Evolutionary conservation across 2,888 invertebrate genomes (phyloP), one percentile per base, ranked within the genome.

Genomic region (Gandaritis pyraliata): DNA sequence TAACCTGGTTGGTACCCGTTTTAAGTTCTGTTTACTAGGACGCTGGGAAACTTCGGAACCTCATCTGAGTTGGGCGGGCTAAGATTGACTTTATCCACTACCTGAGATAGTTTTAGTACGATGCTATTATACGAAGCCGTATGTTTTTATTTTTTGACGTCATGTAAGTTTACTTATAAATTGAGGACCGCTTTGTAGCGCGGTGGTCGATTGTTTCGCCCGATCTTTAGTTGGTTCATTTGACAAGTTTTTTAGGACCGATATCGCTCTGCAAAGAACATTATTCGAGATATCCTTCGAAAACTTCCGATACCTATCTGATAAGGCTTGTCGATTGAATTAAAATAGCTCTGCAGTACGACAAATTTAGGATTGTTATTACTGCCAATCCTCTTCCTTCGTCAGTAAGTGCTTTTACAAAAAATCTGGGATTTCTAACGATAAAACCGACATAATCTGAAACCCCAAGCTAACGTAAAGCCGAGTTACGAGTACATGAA

Each of bases 11-110:
- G 39, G 43, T 36, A 36, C 49, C 53, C 30, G n/a, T 43, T 49
- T 29, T 13, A 49, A 54, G 43, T 47, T 58, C 46, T 47, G 55
- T 56, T 51, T 52, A 56, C 64, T 59, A 52, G 63, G 47, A 45
- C 45, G 62, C 23, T 41, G 47, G 29, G 55, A 59, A 64, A 64
- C 64, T 64, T 64, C 48, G 33, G 15, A 59, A 59, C 48, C 52
- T 56, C 50, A 56, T 59, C 55, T 39, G 13, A 59, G 59, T 56
- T 59, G 23, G 41, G 43, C 39, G 51, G 55, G 58, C 55, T 52
- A 64, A 64, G 63, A 59, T 64, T 59, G 48, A 59, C 58, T 55
- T 50, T 41, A 50, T 33, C 33, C 18, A 10, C 36, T 29, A 48
- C 41, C 38, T 54, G 49, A 13, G 46, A 51, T 30, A 57, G 45